Evolutionary conservation across 2,888 invertebrate species (phyloP).

Genomic region (Amphimallon solstitiale): DNA sequence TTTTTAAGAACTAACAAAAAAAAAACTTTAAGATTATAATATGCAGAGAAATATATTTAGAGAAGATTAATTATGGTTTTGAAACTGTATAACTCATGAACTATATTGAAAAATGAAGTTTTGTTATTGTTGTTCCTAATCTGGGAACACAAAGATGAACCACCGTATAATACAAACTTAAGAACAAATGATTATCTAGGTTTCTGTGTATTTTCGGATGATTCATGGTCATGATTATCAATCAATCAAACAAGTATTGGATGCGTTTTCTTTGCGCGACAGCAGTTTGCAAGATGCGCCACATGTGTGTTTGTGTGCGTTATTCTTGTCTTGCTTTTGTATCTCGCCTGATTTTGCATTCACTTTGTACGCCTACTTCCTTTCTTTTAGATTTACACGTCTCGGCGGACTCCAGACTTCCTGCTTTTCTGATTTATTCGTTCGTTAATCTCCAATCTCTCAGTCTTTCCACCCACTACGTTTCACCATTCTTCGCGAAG

Average conservation of each 20-base stretch:
- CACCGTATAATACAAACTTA: too few species aligned
- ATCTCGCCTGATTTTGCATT: conserved; percentile 16
- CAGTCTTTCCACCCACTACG: not conserved
- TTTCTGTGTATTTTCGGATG: too few species aligned
- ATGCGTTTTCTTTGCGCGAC: conserved; percentile 17
- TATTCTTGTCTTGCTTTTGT: not conserved
- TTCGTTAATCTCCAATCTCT: conserved; percentile 20
- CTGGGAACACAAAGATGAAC: too few species aligned
- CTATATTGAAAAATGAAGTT: too few species aligned
- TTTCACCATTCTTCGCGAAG: too few species aligned
- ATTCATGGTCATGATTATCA: not conserved
- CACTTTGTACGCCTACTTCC: conserved; percentile 22
- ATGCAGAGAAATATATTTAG: too few species aligned
- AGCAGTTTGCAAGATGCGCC: conserved; percentile 1
- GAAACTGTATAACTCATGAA: too few species aligned
- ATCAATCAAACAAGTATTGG: conserved; percentile 1
- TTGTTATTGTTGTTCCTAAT: too few species aligned
- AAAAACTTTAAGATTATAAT: too few species aligned
- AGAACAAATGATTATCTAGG: too few species aligned
- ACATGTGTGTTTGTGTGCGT: not conserved
- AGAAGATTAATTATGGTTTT: too few species aligned
- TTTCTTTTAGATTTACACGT: conserved; percentile 20
- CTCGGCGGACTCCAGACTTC: conserved; percentile 1
- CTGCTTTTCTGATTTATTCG: conserved; percentile 29
- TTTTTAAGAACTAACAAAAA: too few species aligned